Conservation (phyloP, 1,140 invertebrate genomes). For the Apolygus lucorum region DNA sequence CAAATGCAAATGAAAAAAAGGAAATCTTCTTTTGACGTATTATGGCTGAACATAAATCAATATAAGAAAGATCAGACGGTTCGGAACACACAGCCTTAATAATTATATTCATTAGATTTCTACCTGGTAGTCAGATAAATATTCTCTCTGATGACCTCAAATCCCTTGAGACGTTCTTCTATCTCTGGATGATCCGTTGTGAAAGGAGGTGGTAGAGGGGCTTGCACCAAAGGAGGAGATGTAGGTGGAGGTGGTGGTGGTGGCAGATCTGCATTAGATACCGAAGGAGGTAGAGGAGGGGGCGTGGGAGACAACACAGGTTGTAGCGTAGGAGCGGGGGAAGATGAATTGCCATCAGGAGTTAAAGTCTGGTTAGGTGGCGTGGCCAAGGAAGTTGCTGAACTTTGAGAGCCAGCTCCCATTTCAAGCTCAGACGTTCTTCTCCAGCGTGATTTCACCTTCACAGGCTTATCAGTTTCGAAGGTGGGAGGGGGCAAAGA, state of each 20-base stretch:
- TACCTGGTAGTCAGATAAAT: slow-evolving; percentile 68
- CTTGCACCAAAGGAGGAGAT: neutral
- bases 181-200: slow-evolving; percentile 24
- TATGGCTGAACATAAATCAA: no score
- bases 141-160: slow-evolving; percentile 73
- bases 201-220: neutral
- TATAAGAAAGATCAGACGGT: no score
- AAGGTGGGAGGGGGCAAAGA: slow-evolving; percentile 1
- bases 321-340: neutral
- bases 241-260: neutral
- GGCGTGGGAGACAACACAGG: neutral
- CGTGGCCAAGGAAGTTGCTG: neutral
- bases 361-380: neutral
- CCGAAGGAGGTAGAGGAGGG: neutral
- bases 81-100: no score
- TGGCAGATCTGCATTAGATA: neutral
- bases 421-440: slow-evolving; percentile 73
- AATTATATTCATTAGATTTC: slow-evolving; percentile 23
- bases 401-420: slow-evolving; percentile 40
- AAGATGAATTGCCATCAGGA: neutral
- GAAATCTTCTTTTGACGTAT: no score
- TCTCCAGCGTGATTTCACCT: slow-evolving; percentile 78
- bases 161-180: slow-evolving; percentile 60
- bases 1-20: no score
- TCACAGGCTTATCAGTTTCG: slow-evolving; percentile 58